A percentile compares a stretch with the other conserved stretches of the same genome.
Evolutionary conservation across 1,140 invertebrate species (phyloP).

Genomic region (Samia ricini): DNA sequence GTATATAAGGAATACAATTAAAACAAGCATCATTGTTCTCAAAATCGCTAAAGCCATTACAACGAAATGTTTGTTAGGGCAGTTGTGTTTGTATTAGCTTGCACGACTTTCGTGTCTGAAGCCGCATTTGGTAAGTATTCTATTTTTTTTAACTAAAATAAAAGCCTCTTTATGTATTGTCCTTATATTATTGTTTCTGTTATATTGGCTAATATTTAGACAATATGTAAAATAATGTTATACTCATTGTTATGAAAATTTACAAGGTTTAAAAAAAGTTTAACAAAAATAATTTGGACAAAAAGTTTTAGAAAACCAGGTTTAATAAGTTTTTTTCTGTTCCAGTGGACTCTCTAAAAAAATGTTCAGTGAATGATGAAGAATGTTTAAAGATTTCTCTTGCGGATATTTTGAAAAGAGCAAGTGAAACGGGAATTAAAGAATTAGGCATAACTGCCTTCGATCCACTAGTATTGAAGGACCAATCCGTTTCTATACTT

Average conservation of each 20-base stretch:
- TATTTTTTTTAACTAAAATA: constrained; percentile 4
- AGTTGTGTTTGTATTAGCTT: not conserved
- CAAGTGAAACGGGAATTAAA: constrained; percentile 26
- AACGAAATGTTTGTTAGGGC: constrained; percentile 4
- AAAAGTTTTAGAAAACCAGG: not conserved
- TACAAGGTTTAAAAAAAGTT: too few relatives aligned
- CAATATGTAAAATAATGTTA: too few relatives aligned
- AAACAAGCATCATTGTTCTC: not conserved
- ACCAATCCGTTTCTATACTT: constrained; percentile 25
- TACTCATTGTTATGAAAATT: too few relatives aligned
- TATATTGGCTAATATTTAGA: too few relatives aligned
- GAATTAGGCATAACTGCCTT: constrained; percentile 32
- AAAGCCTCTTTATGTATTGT: not conserved
- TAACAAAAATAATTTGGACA: not conserved
- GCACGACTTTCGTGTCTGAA: constrained; percentile 15
- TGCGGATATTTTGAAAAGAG: constrained; percentile 19
- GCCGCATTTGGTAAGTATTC: constrained; percentile 19
- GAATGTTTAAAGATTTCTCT: constrained; percentile 25
- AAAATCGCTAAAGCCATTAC: not conserved
- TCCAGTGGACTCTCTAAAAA: constrained; percentile 36
- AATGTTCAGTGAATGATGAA: constrained; percentile 35
- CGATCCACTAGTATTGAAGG: constrained; percentile 32
- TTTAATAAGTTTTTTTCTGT: constrained; percentile 15
- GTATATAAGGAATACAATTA: too few relatives aligned
- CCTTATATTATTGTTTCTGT: too few relatives aligned